Percentiles rank a stretch among this genome's conserved stretches.
Evolutionary conservation across 2,888 invertebrate genomes (phyloP).

Genomic region (Chrysotoxum bicinctum): DNA sequence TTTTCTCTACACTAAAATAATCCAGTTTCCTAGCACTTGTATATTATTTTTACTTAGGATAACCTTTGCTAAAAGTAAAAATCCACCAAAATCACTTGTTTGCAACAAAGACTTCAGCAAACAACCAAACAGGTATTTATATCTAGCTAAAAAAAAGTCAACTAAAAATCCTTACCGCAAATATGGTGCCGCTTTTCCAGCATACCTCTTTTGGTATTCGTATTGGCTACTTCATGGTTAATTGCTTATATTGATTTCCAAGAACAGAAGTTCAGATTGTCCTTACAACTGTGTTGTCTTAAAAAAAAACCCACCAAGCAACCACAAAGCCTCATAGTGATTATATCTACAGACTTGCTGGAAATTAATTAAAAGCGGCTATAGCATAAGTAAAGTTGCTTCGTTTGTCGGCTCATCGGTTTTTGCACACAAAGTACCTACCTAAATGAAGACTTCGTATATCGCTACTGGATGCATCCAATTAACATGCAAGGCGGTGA

Average conservation of each 20-base stretch:
- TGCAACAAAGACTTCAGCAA: not conserved
- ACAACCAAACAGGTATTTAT: not conserved
- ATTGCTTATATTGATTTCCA: slow-evolving; percentile 40
- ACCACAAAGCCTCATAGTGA: slow-evolving; percentile 23
- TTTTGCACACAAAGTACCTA: slow-evolving; percentile 6
- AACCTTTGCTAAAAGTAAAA: no score
- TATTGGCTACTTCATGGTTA: slow-evolving; percentile 40
- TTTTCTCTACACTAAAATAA: no score
- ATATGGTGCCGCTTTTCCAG: slow-evolving; percentile 58
- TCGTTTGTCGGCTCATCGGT: slow-evolving; percentile 18
- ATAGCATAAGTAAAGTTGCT: slow-evolving; percentile 20
- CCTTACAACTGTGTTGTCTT: slow-evolving; percentile 26
- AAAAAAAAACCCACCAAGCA: slow-evolving; percentile 2
- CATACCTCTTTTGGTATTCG: slow-evolving; percentile 35
- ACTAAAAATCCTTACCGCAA: slow-evolving; percentile 25
- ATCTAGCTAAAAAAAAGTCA: not conserved
- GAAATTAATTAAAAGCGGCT: slow-evolving; percentile 61
- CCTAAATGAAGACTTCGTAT: slow-evolving; percentile 2
- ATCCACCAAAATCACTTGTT: not conserved
- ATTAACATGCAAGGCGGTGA: slow-evolving; percentile 62
- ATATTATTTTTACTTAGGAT: no score
- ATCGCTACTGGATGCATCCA: slow-evolving; percentile 19
- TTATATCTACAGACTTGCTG: slow-evolving; percentile 45
- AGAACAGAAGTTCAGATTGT: slow-evolving; percentile 38
- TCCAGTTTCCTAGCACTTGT: no score